Percentiles rank a stretch among this genome's conserved stretches.
phyloP scores from a whole-genome alignment of 2,888 invertebrate species.

The Ophraella communa region DNA sequence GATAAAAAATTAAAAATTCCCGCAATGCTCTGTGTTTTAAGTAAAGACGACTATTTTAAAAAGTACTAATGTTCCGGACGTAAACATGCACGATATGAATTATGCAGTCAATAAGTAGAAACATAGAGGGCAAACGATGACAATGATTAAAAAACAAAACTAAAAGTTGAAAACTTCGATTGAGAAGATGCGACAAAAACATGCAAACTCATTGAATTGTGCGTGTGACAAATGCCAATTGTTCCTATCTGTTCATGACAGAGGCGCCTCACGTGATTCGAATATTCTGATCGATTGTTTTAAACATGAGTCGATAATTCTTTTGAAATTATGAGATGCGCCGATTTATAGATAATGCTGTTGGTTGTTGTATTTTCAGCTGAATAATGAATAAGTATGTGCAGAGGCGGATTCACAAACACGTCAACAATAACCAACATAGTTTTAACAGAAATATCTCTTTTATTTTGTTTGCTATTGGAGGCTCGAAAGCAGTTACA shows the following conservation, averaged over 20 bases:
- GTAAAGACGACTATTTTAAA: not conserved
- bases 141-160: constrained; percentile 27
- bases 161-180: constrained; percentile 41
- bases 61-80: not conserved
- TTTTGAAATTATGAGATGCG: constrained; percentile 22
- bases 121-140: not conserved
- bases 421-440: too few relatives aligned
- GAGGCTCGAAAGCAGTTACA: too few relatives aligned
- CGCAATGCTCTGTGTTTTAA: not conserved
- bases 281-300: constrained; percentile 36
- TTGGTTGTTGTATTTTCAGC: constrained; percentile 6
- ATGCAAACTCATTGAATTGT: constrained; percentile 46
- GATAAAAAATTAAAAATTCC: not conserved
- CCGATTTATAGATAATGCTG: constrained; percentile 7
- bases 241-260: constrained; percentile 45
- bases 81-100: not conserved
- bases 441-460: too few relatives aligned
- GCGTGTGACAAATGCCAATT: constrained; percentile 46
- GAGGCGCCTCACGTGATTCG: constrained; percentile 49
- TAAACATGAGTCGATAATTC: constrained; percentile 20
- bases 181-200: constrained; percentile 38
- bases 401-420: not conserved
- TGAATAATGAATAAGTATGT: not conserved
- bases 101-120: not conserved
- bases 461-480: too few relatives aligned